Conservation (phyloP, 1,140 invertebrate species). For the Conus betulinus region DNA sequence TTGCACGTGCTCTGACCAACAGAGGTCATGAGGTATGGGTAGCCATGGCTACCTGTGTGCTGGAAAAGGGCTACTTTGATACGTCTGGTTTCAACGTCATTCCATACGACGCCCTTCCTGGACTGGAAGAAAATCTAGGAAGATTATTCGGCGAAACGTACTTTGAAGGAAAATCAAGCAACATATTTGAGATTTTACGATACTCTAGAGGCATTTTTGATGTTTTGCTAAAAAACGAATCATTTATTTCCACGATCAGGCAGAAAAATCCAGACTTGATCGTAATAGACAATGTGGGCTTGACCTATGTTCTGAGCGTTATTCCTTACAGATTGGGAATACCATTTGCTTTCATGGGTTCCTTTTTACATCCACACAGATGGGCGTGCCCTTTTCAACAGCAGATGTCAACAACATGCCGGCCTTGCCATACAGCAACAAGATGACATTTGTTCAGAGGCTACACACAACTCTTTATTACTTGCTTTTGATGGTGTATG, state of each 20-base stretch:
- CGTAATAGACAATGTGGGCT: conserved; percentile 25
- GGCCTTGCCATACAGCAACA: neutral
- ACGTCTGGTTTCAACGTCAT: conserved; percentile 25
- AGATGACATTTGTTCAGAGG: conserved; percentile 42
- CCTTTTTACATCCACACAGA: neutral
- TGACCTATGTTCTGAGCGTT: conserved; percentile 18
- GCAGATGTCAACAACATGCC: conserved; percentile 16
- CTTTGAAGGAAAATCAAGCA: conserved; percentile 13
- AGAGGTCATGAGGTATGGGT: conserved; percentile 44
- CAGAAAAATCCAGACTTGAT: conserved; percentile 11
- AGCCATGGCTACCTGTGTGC: conserved; percentile 14
- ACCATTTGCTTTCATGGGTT: conserved; percentile 39
- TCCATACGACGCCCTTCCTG: conserved; percentile 8
- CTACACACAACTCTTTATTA: conserved; percentile 12
- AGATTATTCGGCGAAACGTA: conserved; percentile 17
- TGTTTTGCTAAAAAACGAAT: conserved; percentile 14
- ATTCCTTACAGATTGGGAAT: conserved; percentile 43
- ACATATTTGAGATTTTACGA: conserved; percentile 7
- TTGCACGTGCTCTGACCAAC: conserved; percentile 20
- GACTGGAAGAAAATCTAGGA: neutral
- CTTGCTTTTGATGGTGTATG: neutral
- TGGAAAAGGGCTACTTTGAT: neutral
- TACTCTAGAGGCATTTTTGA: neutral
- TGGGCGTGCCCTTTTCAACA: conserved; percentile 19
- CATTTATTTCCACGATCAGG: conserved; percentile 1